Conservation (phyloP, 2,888 invertebrate species). For the Drosophila ezoana region DNA sequence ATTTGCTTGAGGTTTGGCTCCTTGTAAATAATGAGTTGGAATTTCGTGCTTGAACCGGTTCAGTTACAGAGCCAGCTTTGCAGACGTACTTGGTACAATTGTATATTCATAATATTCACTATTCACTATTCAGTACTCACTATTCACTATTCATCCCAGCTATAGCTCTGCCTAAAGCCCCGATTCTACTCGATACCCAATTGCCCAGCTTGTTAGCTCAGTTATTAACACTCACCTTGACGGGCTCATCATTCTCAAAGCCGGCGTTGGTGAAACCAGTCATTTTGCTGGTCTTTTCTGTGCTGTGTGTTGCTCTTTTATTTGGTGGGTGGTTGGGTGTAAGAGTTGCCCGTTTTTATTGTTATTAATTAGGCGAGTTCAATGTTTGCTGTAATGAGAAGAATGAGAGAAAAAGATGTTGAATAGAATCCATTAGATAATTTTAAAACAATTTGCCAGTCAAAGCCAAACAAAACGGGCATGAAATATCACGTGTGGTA, state of each 20-base stretch:
- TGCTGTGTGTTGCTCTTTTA: not conserved
- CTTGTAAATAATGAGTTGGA: too few species aligned
- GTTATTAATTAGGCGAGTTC: slow-evolving; percentile 31
- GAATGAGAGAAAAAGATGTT: slow-evolving; percentile 26
- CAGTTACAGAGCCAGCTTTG: not conserved
- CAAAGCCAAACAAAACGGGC: slow-evolving; percentile 24
- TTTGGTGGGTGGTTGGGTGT: slow-evolving; percentile 2
- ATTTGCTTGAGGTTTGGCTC: too few species aligned
- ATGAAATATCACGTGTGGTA: slow-evolving; percentile 15
- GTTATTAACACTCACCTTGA: slow-evolving; percentile 81
- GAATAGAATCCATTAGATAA: slow-evolving; percentile 36
- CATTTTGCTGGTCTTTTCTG: slow-evolving; percentile 69
- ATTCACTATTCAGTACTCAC: too few species aligned
- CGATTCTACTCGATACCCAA: not conserved
- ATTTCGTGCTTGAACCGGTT: too few species aligned
- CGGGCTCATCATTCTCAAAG: slow-evolving; percentile 84
- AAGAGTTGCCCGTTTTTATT: not conserved
- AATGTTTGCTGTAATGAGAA: slow-evolving; percentile 45
- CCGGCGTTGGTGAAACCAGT: slow-evolving; percentile 84
- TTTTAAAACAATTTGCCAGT: slow-evolving; percentile 24
- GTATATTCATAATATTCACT: too few species aligned
- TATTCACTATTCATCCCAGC: too few species aligned
- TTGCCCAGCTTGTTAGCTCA: not conserved
- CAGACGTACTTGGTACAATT: not conserved
- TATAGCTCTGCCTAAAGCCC: too few species aligned